Base-by-base conservation (phyloP, 2,888 invertebrate genomes). In the Lysandra bellargus region DNA sequence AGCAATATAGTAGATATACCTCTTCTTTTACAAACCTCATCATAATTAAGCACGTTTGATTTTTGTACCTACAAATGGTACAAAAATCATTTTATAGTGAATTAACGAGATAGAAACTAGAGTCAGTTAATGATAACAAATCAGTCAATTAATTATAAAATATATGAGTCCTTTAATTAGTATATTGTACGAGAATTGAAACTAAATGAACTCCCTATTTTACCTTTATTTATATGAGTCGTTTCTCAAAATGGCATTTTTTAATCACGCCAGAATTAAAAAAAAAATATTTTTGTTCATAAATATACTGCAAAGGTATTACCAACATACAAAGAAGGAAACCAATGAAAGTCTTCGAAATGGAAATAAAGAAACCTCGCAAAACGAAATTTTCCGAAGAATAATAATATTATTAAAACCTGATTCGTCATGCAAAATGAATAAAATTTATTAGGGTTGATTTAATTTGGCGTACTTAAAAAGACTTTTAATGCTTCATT, bases 391-490 rank as follows among this genome's bases (percentile, higher is more conserved):
- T 44, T 57, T 76, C 57, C 30, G 30, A 44, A 14, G 30, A 53
- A 17, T 69, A 23, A 23, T 23, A 23, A 23, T 23, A 23, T 23
- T 23, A 23, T 53, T 75, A 53, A 76, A 33, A 37, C 6, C 53
- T 76, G 76, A 53, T 76, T 53, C 57, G 33, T 57, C 76, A 76
- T 76, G 53, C 76, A 57, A 76, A 76, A 33, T 23, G 33, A 57
- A 76, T 57, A 33, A 53, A 76, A 76, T 76, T 76, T 76, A 76
- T 57, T 57, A 76, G 33, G 76, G 76, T 76, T 76, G 76, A 76
- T 76, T 76, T 76, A 57, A 76, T 57, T 76, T 76, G 17, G n/a
- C 33, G 76, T 17, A 53, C 53, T 75, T 37, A 53, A 76, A 76
- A 57, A 30, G 57, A 76, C 49, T 57, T 76, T 33, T 57, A 76